Evolutionary conservation across 2,797 vertebrate species (phyloP).

Genomic region (Sebastes flavidus): DNA sequence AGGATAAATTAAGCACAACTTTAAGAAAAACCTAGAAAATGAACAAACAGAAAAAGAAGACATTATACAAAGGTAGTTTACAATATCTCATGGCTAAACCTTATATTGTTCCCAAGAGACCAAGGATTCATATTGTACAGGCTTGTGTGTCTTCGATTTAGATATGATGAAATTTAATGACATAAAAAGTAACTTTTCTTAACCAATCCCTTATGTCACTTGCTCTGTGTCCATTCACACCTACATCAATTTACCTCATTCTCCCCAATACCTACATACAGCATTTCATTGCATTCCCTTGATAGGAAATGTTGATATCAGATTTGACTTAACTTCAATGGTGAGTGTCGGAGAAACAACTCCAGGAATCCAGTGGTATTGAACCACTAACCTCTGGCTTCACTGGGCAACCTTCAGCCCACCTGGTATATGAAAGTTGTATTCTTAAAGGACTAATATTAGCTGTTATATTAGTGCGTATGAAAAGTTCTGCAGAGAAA

Average conservation of each 20-base stretch:
- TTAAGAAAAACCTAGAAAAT: too few relatives aligned
- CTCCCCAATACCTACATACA: not conserved
- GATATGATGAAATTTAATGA: not conserved
- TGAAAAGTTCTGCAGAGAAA: not conserved
- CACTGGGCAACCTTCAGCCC: not conserved
- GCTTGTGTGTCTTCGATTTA: not conserved
- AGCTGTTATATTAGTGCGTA: not conserved
- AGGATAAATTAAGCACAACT: too few relatives aligned
- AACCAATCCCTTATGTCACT: not conserved
- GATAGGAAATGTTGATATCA: not conserved
- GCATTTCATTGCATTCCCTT: not conserved
- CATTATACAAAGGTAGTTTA: too few relatives aligned
- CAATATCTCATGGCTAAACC: not conserved
- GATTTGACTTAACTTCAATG: not conserved
- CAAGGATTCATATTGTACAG: not conserved
- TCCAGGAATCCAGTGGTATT: not conserved
- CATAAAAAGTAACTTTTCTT: not conserved
- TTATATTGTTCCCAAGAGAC: not conserved
- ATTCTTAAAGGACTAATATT: not conserved
- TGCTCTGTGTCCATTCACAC: not conserved
- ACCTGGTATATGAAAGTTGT: not conserved
- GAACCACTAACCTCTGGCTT: not conserved
- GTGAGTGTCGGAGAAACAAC: not conserved
- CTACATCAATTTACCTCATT: not conserved
- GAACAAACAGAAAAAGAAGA: too few relatives aligned